A percentile compares a stretch with the other conserved stretches of the same genome.
These are phyloP conservation scores for Aphelenchoides bicaudatus DNA, from an alignment of 2,888 invertebrate species.

Conservation along the genomic window DNA sequence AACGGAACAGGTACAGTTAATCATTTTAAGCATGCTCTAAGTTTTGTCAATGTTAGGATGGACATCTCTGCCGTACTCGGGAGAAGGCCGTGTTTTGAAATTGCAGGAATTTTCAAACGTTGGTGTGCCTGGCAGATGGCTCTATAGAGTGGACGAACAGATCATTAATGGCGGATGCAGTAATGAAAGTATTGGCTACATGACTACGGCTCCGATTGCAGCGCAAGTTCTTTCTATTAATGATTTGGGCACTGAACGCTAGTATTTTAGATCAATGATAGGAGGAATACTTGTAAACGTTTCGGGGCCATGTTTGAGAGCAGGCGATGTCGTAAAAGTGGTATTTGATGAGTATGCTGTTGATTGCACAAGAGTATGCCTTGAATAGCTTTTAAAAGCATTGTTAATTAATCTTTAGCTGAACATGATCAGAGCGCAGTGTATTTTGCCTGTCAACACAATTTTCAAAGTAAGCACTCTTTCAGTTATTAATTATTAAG, in stretches of 20 bases:
- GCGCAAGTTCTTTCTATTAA: too few species aligned
- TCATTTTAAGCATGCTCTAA: too few species aligned
- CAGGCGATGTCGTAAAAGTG: constrained; percentile 70
- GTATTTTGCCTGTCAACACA: constrained; percentile 54
- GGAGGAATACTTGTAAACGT: constrained; percentile 91
- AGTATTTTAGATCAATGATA: too few species aligned
- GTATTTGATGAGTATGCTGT: constrained; percentile 38
- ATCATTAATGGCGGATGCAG: constrained; percentile 48
- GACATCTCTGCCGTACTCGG: constrained; percentile 54
- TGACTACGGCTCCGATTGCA: constrained; percentile 75
- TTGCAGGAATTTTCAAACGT: constrained; percentile 59
- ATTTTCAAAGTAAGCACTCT: too few species aligned
- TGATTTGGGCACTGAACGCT: too few species aligned
- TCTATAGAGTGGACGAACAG: constrained; percentile 39
- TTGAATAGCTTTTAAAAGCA: not conserved
- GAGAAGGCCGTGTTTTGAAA: constrained; percentile 68
- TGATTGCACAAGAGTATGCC: constrained; percentile 30
- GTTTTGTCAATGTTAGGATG: too few species aligned
- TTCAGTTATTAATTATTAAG: constrained; percentile 41
- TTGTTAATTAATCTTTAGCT: constrained; percentile 20
- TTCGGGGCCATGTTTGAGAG: constrained; percentile 87
- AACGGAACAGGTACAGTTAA: constrained; percentile 86
- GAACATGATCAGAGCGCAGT: constrained; percentile 47
- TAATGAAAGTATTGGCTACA: constrained; percentile 47
- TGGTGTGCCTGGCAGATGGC: constrained; percentile 62